Evolutionary conservation across 2,888 invertebrate species (phyloP), one percentile per base, ranked within the genome.

Genomic region (Caenorhabditis macrosperma): DNA sequence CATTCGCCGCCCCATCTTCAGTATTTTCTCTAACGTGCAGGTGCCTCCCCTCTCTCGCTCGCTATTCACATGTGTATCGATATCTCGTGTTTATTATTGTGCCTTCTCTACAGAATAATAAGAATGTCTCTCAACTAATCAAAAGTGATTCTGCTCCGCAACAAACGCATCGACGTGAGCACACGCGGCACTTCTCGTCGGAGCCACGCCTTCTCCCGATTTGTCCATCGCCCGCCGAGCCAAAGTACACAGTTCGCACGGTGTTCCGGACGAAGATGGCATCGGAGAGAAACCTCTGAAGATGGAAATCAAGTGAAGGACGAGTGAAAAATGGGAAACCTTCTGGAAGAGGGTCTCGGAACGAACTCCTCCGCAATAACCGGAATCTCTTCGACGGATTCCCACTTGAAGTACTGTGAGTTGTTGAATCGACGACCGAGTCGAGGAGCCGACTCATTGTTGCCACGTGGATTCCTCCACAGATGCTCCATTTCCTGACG

Each of bases 391-490:
- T 75, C 75, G 17, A 59, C 75, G 24, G 64, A 64, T 60, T 66
- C 57, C 75, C 75, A 75, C 7, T 59, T 66, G 54, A 75, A 75
- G 41, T 75, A 75, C 44, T 67, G 75, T n/a, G 52, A 66, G 35
- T 75, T 59, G 52, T 75, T 72, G 38, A 63, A 55, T 4, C 72
- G 72, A 1, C 72, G 55, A 5, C 64, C 55, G 1, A 64, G 48
- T 28, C 54, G 48, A 54, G 63, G 72, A n/a, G n/a, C n/a, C n/a
- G n/a, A n/a, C n/a, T n/a, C n/a, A 63, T 55, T 46, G n/a, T 52
- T 63, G 20, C 17, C 30, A 35, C n/a, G 9, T 22, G 54, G 41
- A 33, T 50, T 63, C 26, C 44, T 55, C 20, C 54, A 35, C 24
- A 69, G 33, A 5, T 69, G 41, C 17, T 54, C 33, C 17, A 46